Conservation (phyloP, 2,113 vertebrate genomes). For the Notothenia rossii region DNA sequence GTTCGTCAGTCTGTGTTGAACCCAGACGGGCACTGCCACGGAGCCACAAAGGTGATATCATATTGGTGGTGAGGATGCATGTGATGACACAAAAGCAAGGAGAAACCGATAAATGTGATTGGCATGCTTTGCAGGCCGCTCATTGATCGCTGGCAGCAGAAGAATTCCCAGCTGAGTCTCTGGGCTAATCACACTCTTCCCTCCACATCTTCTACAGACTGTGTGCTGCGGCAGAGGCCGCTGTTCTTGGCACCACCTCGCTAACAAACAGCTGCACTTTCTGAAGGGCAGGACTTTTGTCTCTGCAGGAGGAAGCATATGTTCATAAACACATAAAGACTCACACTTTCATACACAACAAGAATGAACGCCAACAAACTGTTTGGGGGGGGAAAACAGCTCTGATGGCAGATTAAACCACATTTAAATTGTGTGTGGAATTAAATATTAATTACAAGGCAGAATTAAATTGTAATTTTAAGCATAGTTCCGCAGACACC, state of each 20-base stretch:
- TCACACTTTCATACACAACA: constrained; percentile 17
- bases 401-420: not conserved
- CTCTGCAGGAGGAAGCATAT: constrained; percentile 38
- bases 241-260: constrained; percentile 47
- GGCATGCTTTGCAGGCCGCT: constrained; percentile 66
- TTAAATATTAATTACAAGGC: constrained; percentile 20
- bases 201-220: constrained; percentile 63
- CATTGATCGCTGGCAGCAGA: constrained; percentile 72
- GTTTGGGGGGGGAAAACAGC: not conserved
- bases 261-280: constrained; percentile 55
- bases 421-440: constrained; percentile 7
- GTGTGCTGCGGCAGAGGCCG: constrained; percentile 52
- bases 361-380: constrained; percentile 8
- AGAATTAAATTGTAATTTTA: constrained; percentile 7
- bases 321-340: constrained; percentile 37
- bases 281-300: constrained; percentile 62
- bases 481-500: constrained; percentile 13
- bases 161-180: constrained; percentile 64
- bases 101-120: constrained; percentile 74
- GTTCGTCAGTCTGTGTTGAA: not conserved
- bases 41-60: constrained; percentile 35
- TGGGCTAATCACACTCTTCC: constrained; percentile 71
- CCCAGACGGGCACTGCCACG: not conserved
- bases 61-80: constrained; percentile 55
- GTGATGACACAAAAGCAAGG: constrained; percentile 64